Percentiles rank a stretch among this genome's conserved stretches.
These are phyloP conservation scores for Eristalinus aeneus DNA, from an alignment of 2,888 invertebrate genomes.

Conservation along the genomic window DNA sequence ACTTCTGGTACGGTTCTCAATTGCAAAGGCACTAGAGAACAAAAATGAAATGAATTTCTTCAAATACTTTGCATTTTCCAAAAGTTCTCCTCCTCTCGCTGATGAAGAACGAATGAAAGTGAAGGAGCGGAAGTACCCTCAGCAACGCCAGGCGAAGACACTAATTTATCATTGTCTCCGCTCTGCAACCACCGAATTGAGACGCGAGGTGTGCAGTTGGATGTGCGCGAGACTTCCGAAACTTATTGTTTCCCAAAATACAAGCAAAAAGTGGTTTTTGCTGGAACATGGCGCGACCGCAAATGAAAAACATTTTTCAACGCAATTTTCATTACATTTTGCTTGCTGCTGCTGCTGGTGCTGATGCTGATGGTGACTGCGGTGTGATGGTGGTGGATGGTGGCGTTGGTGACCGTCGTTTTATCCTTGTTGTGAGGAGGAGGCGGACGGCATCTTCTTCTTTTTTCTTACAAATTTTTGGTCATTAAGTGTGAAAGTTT, in stretches of 20 bases:
- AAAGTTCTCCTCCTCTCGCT: background rate
- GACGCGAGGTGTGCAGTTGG: constrained; percentile 7
- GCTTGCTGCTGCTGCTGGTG: constrained; percentile 6
- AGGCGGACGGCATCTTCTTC: background rate
- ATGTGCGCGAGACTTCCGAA: background rate
- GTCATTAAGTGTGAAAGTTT: constrained; percentile 49
- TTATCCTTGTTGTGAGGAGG: background rate
- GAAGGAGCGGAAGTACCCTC: constrained; percentile 2
- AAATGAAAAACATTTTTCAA: constrained; percentile 65
- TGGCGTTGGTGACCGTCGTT: background rate
- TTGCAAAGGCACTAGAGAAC: background rate
- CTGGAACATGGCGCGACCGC: constrained; percentile 47
- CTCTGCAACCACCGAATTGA: constrained; percentile 17
- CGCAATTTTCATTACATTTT: constrained; percentile 61
- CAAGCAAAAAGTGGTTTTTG: constrained; percentile 20
- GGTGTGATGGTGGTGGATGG: too few relatives aligned
- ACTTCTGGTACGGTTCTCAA: constrained; percentile 37
- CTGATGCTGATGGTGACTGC: background rate
- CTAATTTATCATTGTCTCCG: constrained; percentile 64
- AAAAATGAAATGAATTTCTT: constrained; percentile 52
- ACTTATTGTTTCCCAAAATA: constrained; percentile 33
- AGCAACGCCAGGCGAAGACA: constrained; percentile 26
- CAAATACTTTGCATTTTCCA: constrained; percentile 59
- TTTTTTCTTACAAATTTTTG: constrained; percentile 18
- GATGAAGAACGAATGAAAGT: constrained; percentile 15